These are phyloP conservation scores for Chlorops oryzae DNA, from an alignment of 1,140 invertebrate species.

Conservation along the genomic window DNA sequence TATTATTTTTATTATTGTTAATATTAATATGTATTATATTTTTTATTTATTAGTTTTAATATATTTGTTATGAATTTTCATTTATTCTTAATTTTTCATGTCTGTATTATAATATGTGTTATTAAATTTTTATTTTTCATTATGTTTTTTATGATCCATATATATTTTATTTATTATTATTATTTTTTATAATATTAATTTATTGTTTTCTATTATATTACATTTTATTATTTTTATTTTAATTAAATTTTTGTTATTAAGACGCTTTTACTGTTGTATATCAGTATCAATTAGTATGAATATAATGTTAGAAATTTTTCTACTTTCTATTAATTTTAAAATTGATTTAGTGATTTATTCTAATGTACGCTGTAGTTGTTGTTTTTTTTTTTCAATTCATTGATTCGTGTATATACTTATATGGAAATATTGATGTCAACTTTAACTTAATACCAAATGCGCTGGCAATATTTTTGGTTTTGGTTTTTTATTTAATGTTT, in stretches of 20 bases:
- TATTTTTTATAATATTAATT: neutral
- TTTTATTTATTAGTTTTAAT: neutral
- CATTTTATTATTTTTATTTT: neutral
- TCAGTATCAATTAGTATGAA: too few relatives aligned
- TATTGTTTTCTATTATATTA: neutral
- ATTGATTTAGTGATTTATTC: too few relatives aligned
- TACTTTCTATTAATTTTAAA: too few relatives aligned
- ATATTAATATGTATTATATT: neutral
- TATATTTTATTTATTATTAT: neutral
- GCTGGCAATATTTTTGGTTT: too few relatives aligned
- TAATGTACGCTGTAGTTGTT: too few relatives aligned
- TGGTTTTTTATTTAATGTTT: slow-evolving; percentile 1
- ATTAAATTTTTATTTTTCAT: neutral
- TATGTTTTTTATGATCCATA: neutral
- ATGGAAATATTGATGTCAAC: slow-evolving; percentile 22
- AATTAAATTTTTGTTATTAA: neutral
- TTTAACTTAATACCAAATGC: slow-evolving; percentile 1
- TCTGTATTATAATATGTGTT: neutral
- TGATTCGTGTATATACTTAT: neutral
- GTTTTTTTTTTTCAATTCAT: neutral
- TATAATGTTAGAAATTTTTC: too few relatives aligned
- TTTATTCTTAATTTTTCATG: neutral
- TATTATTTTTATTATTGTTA: slow-evolving; percentile 4
- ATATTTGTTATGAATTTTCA: neutral
- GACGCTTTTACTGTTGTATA: too few relatives aligned